Base-by-base conservation (phyloP, 1,140 invertebrate genomes). In the Caligus rogercresseyi region DNA sequence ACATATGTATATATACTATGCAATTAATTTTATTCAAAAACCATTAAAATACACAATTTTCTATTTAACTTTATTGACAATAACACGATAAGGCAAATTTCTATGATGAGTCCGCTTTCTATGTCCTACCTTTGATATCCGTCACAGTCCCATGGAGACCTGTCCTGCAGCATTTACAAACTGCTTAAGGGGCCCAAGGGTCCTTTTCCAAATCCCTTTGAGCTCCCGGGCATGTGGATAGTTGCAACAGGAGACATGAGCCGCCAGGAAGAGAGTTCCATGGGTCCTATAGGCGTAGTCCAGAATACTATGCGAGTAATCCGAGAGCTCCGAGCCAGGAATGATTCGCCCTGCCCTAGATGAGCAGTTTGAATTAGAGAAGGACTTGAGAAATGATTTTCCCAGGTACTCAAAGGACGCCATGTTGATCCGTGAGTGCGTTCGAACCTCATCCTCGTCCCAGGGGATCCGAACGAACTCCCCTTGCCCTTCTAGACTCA, bases 131-230 rank as follows among this genome's bases (percentile, higher is more conserved):
- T 18, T 60, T 20, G 15, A 60, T 18, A 25, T 60, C 26, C 13
- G 26, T 18, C 14, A 43, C 16, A 18, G 18, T 25, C 13, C 57
- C 57, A 43, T 60, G 43, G 14, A 60, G 68, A 76, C 75, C 72
- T 77, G 74, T 25, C 68, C 59, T 23, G 74, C 65, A 54, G 71
- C 70, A 13, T 72, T 69, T 73, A 79, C 65, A 78, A 84, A 71
- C 73, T 79, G 67, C 73, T 84, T 81, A 0, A 88, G 71, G 1
- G 85, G 81, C 16, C 75, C 69, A 52, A 90, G 73, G 70, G 83
- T 84, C 43, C 83, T 78, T 61, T 80, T 77, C 87, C 87, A 92
- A 3, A 88, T 77, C 52, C 73, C 76, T 0, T 81, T 81, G 23
- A 92, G 77, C 11, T 80, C 74, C 2, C 73, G 72, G 14, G 81